Conservation (phyloP, 2,797 vertebrate genomes). For the Premnoplex brunnescens region DNA sequence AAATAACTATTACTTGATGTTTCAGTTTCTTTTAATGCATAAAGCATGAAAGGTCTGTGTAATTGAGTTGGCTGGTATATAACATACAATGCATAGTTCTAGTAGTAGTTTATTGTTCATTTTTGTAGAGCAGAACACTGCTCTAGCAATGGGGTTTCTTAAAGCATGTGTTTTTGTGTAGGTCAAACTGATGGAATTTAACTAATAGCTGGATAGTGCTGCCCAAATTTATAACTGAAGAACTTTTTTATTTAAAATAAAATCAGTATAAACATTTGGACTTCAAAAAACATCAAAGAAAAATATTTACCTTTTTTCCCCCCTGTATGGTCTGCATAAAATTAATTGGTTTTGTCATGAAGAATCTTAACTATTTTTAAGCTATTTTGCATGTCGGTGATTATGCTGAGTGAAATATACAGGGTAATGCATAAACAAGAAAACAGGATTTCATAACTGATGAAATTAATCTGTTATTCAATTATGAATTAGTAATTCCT, state of each 20-base stretch:
- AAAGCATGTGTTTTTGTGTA: neutral
- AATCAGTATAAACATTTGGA: neutral
- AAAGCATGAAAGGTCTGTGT: neutral
- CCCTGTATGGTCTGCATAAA: neutral
- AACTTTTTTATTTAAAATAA: neutral
- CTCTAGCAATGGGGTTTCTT: neutral
- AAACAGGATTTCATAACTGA: neutral
- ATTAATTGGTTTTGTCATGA: neutral
- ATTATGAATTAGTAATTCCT: neutral
- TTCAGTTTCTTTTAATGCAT: neutral
- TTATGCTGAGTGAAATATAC: neutral
- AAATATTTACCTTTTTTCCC: accelerated
- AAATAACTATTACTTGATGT: neutral
- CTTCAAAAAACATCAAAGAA: neutral
- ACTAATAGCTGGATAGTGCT: neutral
- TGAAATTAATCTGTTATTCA: neutral
- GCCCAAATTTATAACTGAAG: neutral
- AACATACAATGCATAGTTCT: neutral
- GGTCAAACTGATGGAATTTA: neutral
- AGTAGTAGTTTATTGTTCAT: neutral
- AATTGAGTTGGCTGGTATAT: neutral
- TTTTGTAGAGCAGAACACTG: neutral
- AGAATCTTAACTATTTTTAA: neutral
- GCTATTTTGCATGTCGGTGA: neutral
- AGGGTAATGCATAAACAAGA: neutral